Percentiles rank a stretch among this genome's conserved stretches.
phyloP scores from a whole-genome alignment of 2,113 vertebrate species.

The Glaucidium brasilianum region DNA sequence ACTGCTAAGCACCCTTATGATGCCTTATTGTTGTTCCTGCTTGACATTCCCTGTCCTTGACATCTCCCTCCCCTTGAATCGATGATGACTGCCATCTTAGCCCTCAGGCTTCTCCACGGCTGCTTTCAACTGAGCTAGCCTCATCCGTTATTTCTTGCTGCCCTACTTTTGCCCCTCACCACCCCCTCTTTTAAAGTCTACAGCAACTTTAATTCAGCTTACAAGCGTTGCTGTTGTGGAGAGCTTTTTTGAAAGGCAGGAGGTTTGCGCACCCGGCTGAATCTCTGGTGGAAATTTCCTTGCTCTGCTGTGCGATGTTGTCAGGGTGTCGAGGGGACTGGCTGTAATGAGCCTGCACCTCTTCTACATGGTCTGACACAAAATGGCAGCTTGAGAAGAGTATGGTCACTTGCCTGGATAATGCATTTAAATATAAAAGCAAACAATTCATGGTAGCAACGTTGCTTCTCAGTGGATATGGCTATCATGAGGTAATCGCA shows the following conservation, averaged over 20 bases:
- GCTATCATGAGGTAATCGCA: not conserved
- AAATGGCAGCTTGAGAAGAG: not conserved
- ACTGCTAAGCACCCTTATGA: not conserved
- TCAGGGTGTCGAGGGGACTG: fast-evolving
- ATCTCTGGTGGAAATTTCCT: slow-evolving; percentile 18
- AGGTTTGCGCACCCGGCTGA: not conserved
- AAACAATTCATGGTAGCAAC: not conserved
- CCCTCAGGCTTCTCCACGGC: slow-evolving; percentile 54
- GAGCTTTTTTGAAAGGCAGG: not conserved
- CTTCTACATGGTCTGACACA: not conserved
- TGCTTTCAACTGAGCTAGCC: slow-evolving; percentile 34
- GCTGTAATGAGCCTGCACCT: not conserved
- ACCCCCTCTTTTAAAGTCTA: slow-evolving; percentile 13
- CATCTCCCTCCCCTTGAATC: slow-evolving; percentile 51
- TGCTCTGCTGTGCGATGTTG: fast-evolving
- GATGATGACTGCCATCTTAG: slow-evolving; percentile 51
- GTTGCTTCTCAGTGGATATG: not conserved
- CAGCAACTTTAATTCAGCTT: slow-evolving; percentile 2
- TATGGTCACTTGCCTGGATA: not conserved
- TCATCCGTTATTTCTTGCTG: slow-evolving; percentile 25
- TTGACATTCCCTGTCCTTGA: slow-evolving; percentile 66
- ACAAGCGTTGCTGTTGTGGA: not conserved
- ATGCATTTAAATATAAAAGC: not conserved
- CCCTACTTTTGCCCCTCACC: slow-evolving; percentile 57
- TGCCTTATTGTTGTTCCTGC: slow-evolving; percentile 25